Evolutionary conservation across 1,140 invertebrate species (phyloP).

Genomic region (Platyscapa corneri): DNA sequence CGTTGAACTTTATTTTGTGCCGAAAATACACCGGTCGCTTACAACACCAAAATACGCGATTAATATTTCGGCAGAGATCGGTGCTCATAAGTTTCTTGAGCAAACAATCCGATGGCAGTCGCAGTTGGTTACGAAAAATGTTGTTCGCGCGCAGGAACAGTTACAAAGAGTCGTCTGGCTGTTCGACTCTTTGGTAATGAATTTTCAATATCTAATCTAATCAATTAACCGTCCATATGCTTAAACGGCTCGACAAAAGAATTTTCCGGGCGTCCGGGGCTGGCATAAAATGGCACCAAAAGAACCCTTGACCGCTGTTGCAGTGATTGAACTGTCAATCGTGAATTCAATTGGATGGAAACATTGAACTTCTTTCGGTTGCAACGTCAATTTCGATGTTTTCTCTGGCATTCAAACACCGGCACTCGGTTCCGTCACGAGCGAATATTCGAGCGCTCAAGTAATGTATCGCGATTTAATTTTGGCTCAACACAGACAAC

Average conservation of each 20-base stretch:
- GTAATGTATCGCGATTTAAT: neutral
- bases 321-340: constrained; percentile 41
- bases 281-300: neutral
- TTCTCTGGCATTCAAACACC: neutral
- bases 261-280: neutral
- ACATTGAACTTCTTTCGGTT: neutral
- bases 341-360: neutral
- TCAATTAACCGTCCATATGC: constrained; percentile 7
- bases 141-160: too few relatives aligned
- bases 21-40: too few relatives aligned
- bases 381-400: constrained; percentile 17
- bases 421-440: neutral
- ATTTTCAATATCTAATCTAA: constrained; percentile 8
- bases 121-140: too few relatives aligned
- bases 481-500: neutral
- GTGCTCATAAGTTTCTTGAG: too few relatives aligned
- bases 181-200: neutral
- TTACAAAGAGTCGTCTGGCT: neutral
- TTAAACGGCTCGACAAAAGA: neutral
- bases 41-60: too few relatives aligned
- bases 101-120: too few relatives aligned
- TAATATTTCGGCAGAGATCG: too few relatives aligned
- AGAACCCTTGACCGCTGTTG: constrained; percentile 3
- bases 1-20: too few relatives aligned
- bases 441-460: neutral